Percentiles rank a stretch among this genome's conserved stretches.
These are phyloP conservation scores for Notolepis coatsorum DNA, from an alignment of 2,797 vertebrate genomes.

Conservation along the genomic window DNA sequence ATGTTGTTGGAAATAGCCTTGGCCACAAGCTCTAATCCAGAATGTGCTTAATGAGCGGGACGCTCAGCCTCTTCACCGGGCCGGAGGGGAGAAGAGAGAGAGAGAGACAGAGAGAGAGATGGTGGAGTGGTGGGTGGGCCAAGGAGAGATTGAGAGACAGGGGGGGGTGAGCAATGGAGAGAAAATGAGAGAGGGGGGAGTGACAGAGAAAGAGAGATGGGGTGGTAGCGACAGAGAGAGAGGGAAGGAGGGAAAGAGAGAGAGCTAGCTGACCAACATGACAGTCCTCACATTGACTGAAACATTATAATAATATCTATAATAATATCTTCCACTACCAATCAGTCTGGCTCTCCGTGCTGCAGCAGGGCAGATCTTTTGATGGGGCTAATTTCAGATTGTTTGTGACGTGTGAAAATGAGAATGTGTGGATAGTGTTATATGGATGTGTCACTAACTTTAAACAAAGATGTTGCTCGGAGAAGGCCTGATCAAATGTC, in stretches of 20 bases:
- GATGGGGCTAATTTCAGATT: conserved; percentile 68
- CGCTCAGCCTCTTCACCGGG: conserved; percentile 71
- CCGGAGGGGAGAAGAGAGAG: conserved; percentile 59
- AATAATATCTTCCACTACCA: conserved; percentile 36
- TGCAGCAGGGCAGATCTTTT: conserved; percentile 18
- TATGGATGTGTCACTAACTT: conserved; percentile 40
- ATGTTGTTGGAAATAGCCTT: conserved; percentile 77
- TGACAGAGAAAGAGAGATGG: too few species aligned
- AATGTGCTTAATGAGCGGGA: conserved; percentile 80
- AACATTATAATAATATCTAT: conserved; percentile 74
- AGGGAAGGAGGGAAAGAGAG: not conserved
- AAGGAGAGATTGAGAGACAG: too few species aligned
- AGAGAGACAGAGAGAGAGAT: not conserved
- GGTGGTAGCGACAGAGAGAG: not conserved
- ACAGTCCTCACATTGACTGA: conserved; percentile 72
- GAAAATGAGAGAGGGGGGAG: conserved; percentile 56
- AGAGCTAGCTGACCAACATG: conserved; percentile 57
- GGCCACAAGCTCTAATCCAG: conserved; percentile 79
- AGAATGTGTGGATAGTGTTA: conserved; percentile 53
- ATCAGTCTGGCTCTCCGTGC: conserved; percentile 40
- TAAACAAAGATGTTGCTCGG: conserved; percentile 32
- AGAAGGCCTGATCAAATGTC: conserved; percentile 31
- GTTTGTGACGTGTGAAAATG: conserved; percentile 69
- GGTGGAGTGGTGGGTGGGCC: too few species aligned
- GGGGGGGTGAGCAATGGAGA: not conserved